Percentiles rank a stretch among this genome's conserved stretches.
phyloP scores from a whole-genome alignment of 2,888 invertebrate species.

The Harpagoxenus sublaevis region DNA sequence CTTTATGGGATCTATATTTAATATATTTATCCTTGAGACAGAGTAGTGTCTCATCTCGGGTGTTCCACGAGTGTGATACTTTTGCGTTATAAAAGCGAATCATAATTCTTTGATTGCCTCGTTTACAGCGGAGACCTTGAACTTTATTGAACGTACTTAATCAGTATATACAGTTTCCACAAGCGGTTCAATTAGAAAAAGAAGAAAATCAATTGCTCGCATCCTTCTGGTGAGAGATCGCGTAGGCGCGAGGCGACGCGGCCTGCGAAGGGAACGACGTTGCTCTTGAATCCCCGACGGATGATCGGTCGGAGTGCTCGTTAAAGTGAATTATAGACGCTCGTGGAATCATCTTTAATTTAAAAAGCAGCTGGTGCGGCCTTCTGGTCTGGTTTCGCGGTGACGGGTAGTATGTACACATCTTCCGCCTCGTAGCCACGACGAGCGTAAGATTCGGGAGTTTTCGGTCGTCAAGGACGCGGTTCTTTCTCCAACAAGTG shows the following conservation, averaged over 20 bases:
- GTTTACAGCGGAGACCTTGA: neutral
- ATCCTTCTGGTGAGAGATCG: neutral
- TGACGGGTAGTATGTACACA: neutral
- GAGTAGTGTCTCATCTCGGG: neutral
- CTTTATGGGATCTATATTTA: neutral
- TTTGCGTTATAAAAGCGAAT: constrained; percentile 14
- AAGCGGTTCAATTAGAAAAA: constrained; percentile 25
- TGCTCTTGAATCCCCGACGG: neutral
- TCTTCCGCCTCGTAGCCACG: neutral
- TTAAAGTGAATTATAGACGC: constrained; percentile 46
- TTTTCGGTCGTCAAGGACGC: neutral
- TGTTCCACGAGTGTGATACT: neutral
- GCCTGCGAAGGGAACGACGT: neutral
- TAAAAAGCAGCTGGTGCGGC: constrained; percentile 14
- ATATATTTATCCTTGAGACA: neutral
- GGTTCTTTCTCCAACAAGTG: neutral
- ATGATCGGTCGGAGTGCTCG: constrained; percentile 10
- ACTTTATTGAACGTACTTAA: neutral
- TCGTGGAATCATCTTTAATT: constrained; percentile 40
- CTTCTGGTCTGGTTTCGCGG: constrained; percentile 1
- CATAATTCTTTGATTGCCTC: constrained; percentile 3
- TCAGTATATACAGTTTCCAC: neutral
- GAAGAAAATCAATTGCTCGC: constrained; percentile 6
- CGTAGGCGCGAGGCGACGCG: neutral
- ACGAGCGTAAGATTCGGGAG: neutral